These are phyloP conservation scores for Apostichopus leukothele DNA, from an alignment of 53 echinoderm and acorn worm genomes.

Conservation along the genomic window DNA sequence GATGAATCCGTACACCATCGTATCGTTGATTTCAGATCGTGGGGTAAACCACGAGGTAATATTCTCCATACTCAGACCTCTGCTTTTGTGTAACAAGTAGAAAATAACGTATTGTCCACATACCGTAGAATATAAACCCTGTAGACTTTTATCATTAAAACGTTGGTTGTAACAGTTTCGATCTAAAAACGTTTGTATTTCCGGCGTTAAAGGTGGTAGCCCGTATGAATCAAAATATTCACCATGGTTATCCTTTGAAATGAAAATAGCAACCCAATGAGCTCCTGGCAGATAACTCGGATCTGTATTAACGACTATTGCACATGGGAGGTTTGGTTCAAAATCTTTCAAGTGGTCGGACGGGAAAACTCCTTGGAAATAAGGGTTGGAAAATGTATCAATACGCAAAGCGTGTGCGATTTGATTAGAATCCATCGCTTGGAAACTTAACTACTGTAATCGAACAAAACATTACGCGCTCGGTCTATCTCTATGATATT, in stretches of 20 bases:
- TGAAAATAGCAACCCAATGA: constrained; percentile 22
- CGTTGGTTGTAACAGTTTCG: background rate
- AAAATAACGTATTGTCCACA: background rate
- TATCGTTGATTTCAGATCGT: background rate
- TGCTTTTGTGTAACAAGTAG: background rate
- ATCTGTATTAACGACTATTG: constrained; percentile 57
- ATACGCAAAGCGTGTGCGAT: constrained; percentile 18
- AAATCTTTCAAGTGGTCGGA: constrained; percentile 22
- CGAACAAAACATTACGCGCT: constrained; percentile 56
- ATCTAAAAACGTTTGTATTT: background rate
- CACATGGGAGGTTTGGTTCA: background rate
- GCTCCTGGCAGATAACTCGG: constrained; percentile 54
- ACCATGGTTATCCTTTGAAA: background rate
- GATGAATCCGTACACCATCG: background rate
- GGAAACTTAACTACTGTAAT: constrained; percentile 32
- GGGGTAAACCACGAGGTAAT: constrained; percentile 14
- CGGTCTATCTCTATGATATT: constrained; percentile 53
- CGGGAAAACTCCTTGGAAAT: constrained; percentile 15
- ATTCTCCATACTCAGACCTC: background rate
- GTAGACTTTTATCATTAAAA: background rate
- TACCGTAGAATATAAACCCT: background rate
- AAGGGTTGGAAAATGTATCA: background rate
- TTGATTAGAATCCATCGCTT: constrained; percentile 6
- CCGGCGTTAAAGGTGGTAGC: background rate
- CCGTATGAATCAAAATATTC: constrained; percentile 21